These are phyloP conservation scores for Lampris megalopsis DNA, from an alignment of 2,113 vertebrate genomes.

Conservation along the genomic window DNA sequence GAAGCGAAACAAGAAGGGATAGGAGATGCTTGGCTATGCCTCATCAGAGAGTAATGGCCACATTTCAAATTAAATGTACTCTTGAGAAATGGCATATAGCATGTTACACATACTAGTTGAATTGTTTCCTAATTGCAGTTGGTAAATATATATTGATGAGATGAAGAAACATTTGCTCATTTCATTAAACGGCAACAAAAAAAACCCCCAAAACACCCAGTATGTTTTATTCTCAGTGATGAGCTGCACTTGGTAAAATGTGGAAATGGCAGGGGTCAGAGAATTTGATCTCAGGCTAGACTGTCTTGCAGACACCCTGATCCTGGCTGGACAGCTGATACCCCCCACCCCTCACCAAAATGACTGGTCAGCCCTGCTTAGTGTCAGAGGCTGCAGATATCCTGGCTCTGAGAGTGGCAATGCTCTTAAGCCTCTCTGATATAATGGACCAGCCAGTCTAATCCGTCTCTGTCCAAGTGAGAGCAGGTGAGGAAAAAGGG, in stretches of 20 bases:
- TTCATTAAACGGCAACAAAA: background rate
- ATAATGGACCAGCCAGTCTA: slow-evolving; percentile 75
- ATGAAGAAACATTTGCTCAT: background rate
- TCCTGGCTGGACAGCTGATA: slow-evolving; percentile 44
- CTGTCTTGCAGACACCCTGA: slow-evolving; percentile 4
- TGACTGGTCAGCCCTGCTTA: slow-evolving; percentile 77
- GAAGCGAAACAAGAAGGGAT: slow-evolving; percentile 42
- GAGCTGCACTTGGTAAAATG: slow-evolving; percentile 2
- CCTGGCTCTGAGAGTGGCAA: slow-evolving; percentile 70
- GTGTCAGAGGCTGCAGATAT: slow-evolving; percentile 78
- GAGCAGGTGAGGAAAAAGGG: slow-evolving; percentile 57
- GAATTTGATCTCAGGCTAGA: slow-evolving; percentile 3
- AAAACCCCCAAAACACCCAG: background rate
- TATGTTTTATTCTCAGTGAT: background rate
- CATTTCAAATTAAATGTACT: slow-evolving; percentile 70
- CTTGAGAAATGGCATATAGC: slow-evolving; percentile 56
- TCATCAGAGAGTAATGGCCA: slow-evolving; percentile 67
- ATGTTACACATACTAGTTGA: slow-evolving; percentile 56
- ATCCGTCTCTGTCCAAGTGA: slow-evolving; percentile 68
- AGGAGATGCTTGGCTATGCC: slow-evolving; percentile 56
- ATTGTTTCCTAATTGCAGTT: slow-evolving; percentile 59
- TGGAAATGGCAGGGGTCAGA: slow-evolving; percentile 4
- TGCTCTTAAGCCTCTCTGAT: slow-evolving; percentile 72
- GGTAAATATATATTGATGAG: slow-evolving; percentile 30
- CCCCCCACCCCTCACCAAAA: slow-evolving; percentile 56